Conservation (phyloP, 2,888 invertebrate species). For the Limnephilus rhombicus region DNA sequence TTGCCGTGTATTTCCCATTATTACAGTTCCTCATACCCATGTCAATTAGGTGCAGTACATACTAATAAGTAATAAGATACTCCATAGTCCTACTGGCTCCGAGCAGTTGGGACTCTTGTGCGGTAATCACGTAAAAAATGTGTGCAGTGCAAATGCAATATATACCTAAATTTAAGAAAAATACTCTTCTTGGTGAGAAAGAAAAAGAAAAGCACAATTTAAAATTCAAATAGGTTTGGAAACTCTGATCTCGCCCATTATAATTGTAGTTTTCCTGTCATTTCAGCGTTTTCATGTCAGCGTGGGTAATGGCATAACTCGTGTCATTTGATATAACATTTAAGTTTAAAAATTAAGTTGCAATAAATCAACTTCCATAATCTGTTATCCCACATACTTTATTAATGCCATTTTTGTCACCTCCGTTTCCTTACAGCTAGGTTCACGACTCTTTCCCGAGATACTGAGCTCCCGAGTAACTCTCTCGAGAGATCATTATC, state of each 20-base stretch:
- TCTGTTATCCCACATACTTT: background rate
- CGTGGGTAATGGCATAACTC: background rate
- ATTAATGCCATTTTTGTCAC: background rate
- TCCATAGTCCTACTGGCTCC: too few relatives aligned
- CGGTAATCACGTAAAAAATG: too few relatives aligned
- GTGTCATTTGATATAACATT: background rate
- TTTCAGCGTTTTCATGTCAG: background rate
- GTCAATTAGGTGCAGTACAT: too few relatives aligned
- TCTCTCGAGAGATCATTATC: background rate
- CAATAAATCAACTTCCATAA: background rate
- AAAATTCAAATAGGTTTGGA: background rate
- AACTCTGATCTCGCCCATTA: background rate
- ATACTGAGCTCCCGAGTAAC: background rate
- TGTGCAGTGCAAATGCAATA: too few relatives aligned
- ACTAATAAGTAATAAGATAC: too few relatives aligned
- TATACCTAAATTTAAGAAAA: too few relatives aligned
- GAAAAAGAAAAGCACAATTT: background rate
- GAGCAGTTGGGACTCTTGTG: too few relatives aligned
- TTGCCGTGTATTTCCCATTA: too few relatives aligned
- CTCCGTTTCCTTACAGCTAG: background rate
- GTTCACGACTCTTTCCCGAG: background rate
- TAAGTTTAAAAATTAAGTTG: background rate
- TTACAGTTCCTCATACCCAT: too few relatives aligned
- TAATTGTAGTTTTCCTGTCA: background rate
- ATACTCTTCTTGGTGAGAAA: too few relatives aligned